Conservation (phyloP, 2,888 invertebrate species). For the Drosophila pseudotakahashii region DNA sequence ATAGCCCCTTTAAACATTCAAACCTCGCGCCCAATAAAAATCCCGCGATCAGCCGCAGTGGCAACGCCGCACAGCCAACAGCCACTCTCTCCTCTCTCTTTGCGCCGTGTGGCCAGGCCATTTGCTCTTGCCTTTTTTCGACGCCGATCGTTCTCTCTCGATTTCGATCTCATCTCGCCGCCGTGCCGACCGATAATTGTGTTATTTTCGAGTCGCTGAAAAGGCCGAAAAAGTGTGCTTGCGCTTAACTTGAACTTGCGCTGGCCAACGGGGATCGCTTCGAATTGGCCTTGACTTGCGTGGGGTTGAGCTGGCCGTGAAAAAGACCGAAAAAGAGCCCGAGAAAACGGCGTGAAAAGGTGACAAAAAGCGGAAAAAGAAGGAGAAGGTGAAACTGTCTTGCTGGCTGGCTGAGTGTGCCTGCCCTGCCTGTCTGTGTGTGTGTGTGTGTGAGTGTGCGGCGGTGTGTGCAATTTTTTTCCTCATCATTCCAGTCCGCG, state of each 20-base stretch:
- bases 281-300: constrained; percentile 34
- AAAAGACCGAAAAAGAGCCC: not conserved
- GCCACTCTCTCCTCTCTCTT: not conserved
- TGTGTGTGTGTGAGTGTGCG: constrained; percentile 43
- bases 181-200: constrained; percentile 12
- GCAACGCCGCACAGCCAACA: not conserved
- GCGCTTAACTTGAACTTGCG: not conserved
- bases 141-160: constrained; percentile 15
- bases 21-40: constrained; percentile 2
- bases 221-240: constrained; percentile 12
- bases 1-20: not conserved
- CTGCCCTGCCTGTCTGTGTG: constrained; percentile 23
- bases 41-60: not conserved
- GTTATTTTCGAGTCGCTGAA: constrained; percentile 15
- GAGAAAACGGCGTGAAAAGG: constrained; percentile 1
- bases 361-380: constrained; percentile 11
- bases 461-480: constrained; percentile 60
- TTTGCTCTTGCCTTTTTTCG: constrained; percentile 4
- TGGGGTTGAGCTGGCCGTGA: constrained; percentile 40
- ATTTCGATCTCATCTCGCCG: constrained; percentile 10
- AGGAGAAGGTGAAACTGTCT: constrained; percentile 25
- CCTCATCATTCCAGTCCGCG: constrained; percentile 57
- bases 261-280: not conserved
- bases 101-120: not conserved
- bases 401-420: constrained; percentile 29